Evolutionary conservation across 2,797 vertebrate species (phyloP), one percentile per base, ranked within the genome.

Genomic region (Liparis tanakae): DNA sequence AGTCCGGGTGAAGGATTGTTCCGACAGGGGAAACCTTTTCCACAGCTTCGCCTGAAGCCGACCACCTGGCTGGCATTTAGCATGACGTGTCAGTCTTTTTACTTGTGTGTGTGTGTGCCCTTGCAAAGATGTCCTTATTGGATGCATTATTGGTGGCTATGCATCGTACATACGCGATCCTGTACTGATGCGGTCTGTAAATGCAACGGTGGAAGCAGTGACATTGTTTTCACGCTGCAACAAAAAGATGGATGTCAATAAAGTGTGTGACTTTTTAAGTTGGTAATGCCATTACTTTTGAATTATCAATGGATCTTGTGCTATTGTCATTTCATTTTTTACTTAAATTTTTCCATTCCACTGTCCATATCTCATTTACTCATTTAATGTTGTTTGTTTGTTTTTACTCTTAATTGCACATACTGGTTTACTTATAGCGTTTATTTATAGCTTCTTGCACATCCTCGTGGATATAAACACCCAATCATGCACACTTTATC

Each of bases 41-140:
- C 58, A 50, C 59, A 51, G 69, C 77, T 83, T 80, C 62, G 82
- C 84, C 83, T 78, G 57, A 70, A 84, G 82, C 82, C 79, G 76
- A 80, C 83, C 84, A 89, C 80, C 80, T 85, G 83, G 78, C 77
- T 85, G 85, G 67, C 78, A 88, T 89, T 87, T 85, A 60, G 48
- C 75, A 74, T 59, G 56, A 75, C 76, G 70, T 74, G 68, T 50
- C 60, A 75, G 58, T 79, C 30, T 50, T 56, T 74, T 50, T 55
- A 56, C 34, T 43, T 63, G 12, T 65, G 33, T 33, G 30, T 76
- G 63, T 7, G 53, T 30, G 54, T 10, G 8, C 3, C 15, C 30
- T 39, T 74, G 51, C 18, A 46, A 39, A 58, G 7, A 20, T 50
- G 3, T 37, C 18, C 39, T 10, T 30, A 30, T 30, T 30, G 25